phyloP scores from a whole-genome alignment of 1,140 invertebrate genomes.

The Zaprionus gabonicus region DNA sequence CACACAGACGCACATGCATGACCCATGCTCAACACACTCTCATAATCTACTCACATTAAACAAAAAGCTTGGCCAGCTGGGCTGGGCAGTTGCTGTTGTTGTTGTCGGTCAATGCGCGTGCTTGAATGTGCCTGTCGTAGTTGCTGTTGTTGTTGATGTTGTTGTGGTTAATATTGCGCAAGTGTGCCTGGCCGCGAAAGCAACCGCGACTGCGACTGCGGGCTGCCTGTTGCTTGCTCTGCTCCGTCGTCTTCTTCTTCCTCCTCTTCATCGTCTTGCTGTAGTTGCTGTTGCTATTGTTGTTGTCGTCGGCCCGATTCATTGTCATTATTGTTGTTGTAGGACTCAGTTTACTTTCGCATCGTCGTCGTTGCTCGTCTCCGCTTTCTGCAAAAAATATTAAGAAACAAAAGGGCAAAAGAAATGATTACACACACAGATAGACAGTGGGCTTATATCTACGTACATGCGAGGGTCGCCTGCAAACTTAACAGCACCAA shows the following conservation, averaged over 20 bases:
- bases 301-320: conserved; percentile 38
- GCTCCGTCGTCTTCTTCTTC: not conserved
- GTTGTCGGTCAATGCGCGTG: conserved; percentile 68
- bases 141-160: conserved; percentile 32
- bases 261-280: not conserved
- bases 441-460: conserved; percentile 10
- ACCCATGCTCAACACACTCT: not conserved
- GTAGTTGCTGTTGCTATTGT: conserved; percentile 9
- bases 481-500: not conserved
- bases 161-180: conserved; percentile 65
- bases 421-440: conserved; percentile 34
- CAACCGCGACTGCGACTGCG: conserved; percentile 1
- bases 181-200: conserved; percentile 46
- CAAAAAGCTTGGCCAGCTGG: conserved; percentile 42
- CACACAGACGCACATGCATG: conserved; percentile 7
- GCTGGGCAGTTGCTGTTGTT: conserved; percentile 41
- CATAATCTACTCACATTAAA: conserved; percentile 39
- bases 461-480: conserved; percentile 25
- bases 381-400: conserved; percentile 70
- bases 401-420: conserved; percentile 63
- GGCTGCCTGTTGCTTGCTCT: conserved; percentile 28
- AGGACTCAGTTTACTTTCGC: conserved; percentile 67
- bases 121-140: conserved; percentile 45
- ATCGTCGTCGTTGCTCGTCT: conserved; percentile 74
- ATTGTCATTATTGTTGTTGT: conserved; percentile 62